A percentile compares a stretch with the other conserved stretches of the same genome.
These are phyloP conservation scores for Pogonomyrmex barbatus DNA, from an alignment of 1,140 invertebrate species.

Conservation along the genomic window DNA sequence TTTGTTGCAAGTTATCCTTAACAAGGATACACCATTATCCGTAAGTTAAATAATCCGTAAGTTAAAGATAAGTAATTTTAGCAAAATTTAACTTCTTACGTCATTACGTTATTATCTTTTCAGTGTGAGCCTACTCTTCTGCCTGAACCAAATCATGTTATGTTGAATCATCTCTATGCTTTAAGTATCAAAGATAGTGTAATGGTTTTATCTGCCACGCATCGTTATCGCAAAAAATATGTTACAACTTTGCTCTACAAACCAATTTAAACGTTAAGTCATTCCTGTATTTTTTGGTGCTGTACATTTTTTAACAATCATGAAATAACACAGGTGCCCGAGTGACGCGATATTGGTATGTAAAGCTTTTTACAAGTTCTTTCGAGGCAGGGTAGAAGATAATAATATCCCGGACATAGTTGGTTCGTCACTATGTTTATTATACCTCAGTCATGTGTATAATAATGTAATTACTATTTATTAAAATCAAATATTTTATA, in stretches of 20 bases:
- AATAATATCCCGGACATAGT: slow-evolving; percentile 27
- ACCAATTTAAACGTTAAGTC: slow-evolving; percentile 91
- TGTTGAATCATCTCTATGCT: slow-evolving; percentile 99
- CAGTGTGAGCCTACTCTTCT: slow-evolving; percentile 99
- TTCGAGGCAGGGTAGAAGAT: slow-evolving; percentile 68
- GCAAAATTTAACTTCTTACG: not conserved
- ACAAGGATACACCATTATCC: slow-evolving; percentile 98
- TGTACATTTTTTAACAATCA: slow-evolving; percentile 55
- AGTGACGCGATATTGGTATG: slow-evolving; percentile 18
- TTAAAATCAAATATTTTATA: slow-evolving; percentile 78
- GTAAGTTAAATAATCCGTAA: slow-evolving; percentile 89
- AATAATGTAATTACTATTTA: slow-evolving; percentile 82
- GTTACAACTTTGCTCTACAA: slow-evolving; percentile 99
- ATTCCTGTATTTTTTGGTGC: slow-evolving; percentile 69
- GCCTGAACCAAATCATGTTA: slow-evolving; percentile 99
- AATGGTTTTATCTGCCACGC: slow-evolving; percentile 99
- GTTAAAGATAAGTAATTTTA: not conserved
- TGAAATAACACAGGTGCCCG: slow-evolving; percentile 22
- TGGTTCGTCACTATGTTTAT: slow-evolving; percentile 62
- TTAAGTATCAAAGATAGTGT: slow-evolving; percentile 99
- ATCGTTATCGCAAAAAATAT: slow-evolving; percentile 99
- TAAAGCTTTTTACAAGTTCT: slow-evolving; percentile 22
- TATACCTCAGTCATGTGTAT: slow-evolving; percentile 78
- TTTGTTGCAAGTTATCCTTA: slow-evolving; percentile 98
- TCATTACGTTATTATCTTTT: slow-evolving; percentile 77